These are phyloP conservation scores for Molanna angustata DNA, from an alignment of 2,888 invertebrate genomes.

Conservation along the genomic window DNA sequence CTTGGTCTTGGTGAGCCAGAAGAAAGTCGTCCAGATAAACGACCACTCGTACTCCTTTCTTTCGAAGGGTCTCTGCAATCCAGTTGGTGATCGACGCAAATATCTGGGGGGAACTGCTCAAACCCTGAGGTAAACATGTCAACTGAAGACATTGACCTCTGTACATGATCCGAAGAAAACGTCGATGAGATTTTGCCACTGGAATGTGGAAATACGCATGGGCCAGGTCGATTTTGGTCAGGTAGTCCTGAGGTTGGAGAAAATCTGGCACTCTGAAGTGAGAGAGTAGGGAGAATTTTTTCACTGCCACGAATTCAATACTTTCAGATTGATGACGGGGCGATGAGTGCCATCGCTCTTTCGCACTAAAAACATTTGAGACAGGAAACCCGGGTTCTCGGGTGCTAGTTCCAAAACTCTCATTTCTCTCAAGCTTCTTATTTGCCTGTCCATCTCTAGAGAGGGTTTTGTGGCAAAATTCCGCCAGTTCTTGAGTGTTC, in stretches of 20 bases:
- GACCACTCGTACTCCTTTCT: neutral
- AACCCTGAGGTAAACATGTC: slow-evolving; percentile 1
- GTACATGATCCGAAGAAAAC: neutral
- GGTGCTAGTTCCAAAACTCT: slow-evolving; percentile 2
- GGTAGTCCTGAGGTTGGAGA: slow-evolving; percentile 32
- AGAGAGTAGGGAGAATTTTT: slow-evolving; percentile 40
- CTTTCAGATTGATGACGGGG: slow-evolving; percentile 43
- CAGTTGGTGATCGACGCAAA: slow-evolving; percentile 1
- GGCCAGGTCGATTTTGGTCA: slow-evolving; percentile 31
- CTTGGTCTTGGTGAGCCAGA: slow-evolving; percentile 7
- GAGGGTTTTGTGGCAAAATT: neutral
- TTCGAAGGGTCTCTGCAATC: slow-evolving; percentile 4
- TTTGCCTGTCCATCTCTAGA: slow-evolving; percentile 4
- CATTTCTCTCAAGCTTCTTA: neutral
- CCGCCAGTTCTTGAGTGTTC: too few relatives aligned
- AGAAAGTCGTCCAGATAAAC: slow-evolving; percentile 19
- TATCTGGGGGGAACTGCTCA: slow-evolving; percentile 1
- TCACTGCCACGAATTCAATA: slow-evolving; percentile 37
- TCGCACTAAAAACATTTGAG: slow-evolving; percentile 3
- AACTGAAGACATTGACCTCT: slow-evolving; percentile 1
- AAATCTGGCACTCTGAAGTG: slow-evolving; percentile 23
- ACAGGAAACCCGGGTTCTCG: slow-evolving; percentile 1
- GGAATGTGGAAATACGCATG: neutral
- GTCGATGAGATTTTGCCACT: neutral
- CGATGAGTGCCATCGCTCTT: slow-evolving; percentile 15